Conservation (phyloP, 2,797 vertebrate species). For the Hydrocynus forskahlii region DNA sequence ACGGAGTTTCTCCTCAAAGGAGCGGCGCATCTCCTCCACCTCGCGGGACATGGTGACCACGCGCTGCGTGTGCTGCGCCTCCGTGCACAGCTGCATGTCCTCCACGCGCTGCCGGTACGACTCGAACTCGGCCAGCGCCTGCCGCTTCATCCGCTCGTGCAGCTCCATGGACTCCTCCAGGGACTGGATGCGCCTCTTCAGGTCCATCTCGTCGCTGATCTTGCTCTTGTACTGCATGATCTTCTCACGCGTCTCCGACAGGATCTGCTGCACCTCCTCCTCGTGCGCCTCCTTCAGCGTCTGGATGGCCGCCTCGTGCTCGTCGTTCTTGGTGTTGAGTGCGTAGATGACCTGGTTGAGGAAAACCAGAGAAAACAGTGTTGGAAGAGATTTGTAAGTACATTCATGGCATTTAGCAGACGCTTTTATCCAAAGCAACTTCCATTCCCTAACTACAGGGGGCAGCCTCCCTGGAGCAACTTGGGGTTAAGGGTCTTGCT, state of each 20-base stretch:
- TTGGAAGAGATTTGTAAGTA: neutral
- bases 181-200: conserved; percentile 92
- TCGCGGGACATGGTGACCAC: conserved; percentile 96
- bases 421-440: too few species aligned
- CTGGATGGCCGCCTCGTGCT: conserved; percentile 94
- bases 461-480: too few species aligned
- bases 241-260: conserved; percentile 96
- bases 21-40: conserved; percentile 95
- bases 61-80: conserved; percentile 94
- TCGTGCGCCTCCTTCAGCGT: conserved; percentile 97
- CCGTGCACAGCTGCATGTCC: conserved; percentile 95
- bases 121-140: conserved; percentile 94
- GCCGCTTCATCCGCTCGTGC: conserved; percentile 93
- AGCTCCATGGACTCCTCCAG: conserved; percentile 96
- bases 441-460: too few species aligned
- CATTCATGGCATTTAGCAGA: too few species aligned
- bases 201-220: conserved; percentile 94
- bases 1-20: conserved; percentile 92
- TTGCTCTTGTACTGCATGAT: conserved; percentile 92
- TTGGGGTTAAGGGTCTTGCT: too few species aligned
- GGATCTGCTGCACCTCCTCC: conserved; percentile 97
- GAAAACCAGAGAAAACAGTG: conserved; percentile 25
- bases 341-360: conserved; percentile 93
- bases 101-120: conserved; percentile 94
- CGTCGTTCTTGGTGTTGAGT: conserved; percentile 97